A percentile compares a stretch with the other conserved stretches of the same genome.
Conservation (phyloP, 2,888 invertebrate genomes). For the Syrista parreyssii region DNA sequence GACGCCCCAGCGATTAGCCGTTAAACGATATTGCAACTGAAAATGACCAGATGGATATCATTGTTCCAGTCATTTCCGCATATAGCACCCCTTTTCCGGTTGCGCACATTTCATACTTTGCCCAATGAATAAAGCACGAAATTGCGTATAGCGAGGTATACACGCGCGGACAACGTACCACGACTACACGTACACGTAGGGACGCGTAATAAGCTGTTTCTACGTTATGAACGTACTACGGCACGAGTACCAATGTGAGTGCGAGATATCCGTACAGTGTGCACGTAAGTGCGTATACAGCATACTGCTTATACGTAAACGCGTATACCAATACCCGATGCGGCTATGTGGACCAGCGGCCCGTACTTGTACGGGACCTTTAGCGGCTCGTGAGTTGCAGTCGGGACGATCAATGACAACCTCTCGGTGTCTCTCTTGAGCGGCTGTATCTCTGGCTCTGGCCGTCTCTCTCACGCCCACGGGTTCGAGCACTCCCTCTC, state of each 20-base stretch:
- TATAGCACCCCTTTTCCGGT: background rate
- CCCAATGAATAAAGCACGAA: background rate
- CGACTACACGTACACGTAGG: constrained; percentile 11
- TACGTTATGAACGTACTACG: background rate
- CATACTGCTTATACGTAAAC: background rate
- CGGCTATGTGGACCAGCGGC: constrained; percentile 5
- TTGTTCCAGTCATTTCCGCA: background rate
- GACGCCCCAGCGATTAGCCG: constrained; percentile 31
- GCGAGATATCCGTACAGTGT: background rate
- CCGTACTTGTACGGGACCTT: constrained; percentile 64
- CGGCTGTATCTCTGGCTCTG: constrained; percentile 39
- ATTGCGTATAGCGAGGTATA: background rate
- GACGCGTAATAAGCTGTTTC: background rate
- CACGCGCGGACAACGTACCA: background rate
- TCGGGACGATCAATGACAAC: constrained; percentile 65
- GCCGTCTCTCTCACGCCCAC: constrained; percentile 29
- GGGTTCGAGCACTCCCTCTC: constrained; percentile 53
- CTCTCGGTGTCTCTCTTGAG: constrained; percentile 38
- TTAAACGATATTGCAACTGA: constrained; percentile 19
- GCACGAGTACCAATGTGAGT: background rate
- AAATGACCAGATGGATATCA: constrained; percentile 1
- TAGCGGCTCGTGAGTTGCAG: constrained; percentile 60
- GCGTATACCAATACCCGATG: background rate
- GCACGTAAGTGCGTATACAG: background rate
- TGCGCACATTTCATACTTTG: background rate